Percentiles rank a stretch among this genome's conserved stretches.
phyloP scores from a whole-genome alignment of 1,140 invertebrate genomes.

The Asobara japonica region DNA sequence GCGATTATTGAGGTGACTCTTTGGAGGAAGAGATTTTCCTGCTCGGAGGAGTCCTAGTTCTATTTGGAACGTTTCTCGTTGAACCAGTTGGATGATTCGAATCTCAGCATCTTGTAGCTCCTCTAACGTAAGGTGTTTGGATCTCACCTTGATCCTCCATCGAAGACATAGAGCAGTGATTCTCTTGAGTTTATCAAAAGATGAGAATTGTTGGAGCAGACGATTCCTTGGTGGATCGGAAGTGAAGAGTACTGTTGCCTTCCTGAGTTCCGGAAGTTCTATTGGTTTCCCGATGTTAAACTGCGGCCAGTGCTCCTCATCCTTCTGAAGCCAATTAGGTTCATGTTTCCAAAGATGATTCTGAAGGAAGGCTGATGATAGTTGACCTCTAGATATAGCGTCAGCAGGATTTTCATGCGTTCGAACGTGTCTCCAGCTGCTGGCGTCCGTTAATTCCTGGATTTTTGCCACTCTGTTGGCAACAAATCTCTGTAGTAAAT shows the following conservation, averaged over 20 bases:
- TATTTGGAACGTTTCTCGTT: slow-evolving; percentile 52
- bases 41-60: slow-evolving; percentile 54
- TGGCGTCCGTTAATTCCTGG: not conserved
- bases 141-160: not conserved
- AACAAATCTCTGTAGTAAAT: not conserved
- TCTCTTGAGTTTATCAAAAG: slow-evolving; percentile 19
- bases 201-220: slow-evolving; percentile 1
- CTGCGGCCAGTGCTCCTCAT: not conserved
- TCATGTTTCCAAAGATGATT: slow-evolving; percentile 34
- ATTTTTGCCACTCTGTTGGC: slow-evolving; percentile 12
- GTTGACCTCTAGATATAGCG: slow-evolving; percentile 18
- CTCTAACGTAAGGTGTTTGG: not conserved
- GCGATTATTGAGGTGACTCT: not conserved
- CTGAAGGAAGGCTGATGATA: slow-evolving; percentile 22
- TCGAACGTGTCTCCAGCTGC: not conserved
- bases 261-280: slow-evolving; percentile 31
- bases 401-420: slow-evolving; percentile 19
- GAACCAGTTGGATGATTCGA: not conserved
- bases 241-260: not conserved
- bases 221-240: not conserved
- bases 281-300: slow-evolving; percentile 16
- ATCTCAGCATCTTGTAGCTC: not conserved
- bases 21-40: not conserved
- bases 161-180: not conserved
- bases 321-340: slow-evolving; percentile 28